Percentiles rank a stretch among this genome's conserved stretches.
These are phyloP conservation scores for Urechis unicinctus DNA, from an alignment of 2,888 invertebrate genomes.

Conservation along the genomic window DNA sequence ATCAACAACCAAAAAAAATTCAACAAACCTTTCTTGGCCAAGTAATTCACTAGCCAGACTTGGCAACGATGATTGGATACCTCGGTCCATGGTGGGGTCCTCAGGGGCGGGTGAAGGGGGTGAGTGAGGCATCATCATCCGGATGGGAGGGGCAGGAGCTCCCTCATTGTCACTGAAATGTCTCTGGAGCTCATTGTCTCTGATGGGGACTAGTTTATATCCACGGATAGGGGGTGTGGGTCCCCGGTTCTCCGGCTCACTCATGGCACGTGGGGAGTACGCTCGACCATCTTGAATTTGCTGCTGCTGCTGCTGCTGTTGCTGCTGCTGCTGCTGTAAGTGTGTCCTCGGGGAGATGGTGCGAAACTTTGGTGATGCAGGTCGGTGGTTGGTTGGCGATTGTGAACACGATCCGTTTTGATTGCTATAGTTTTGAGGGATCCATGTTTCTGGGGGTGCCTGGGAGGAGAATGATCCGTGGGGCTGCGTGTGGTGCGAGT, in stretches of 20 bases:
- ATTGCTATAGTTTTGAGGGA: not conserved
- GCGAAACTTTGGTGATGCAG: constrained; percentile 3
- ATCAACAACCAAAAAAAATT: not conserved
- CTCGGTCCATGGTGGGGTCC: constrained; percentile 50
- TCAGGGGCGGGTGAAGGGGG: constrained; percentile 25
- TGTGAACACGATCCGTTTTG: no score
- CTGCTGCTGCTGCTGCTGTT: not conserved
- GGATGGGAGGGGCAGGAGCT: constrained; percentile 20
- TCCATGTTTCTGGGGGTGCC: not conserved
- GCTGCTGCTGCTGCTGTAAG: constrained; percentile 2
- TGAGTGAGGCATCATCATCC: constrained; percentile 17
- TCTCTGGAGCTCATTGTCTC: constrained; percentile 12
- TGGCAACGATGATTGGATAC: constrained; percentile 30
- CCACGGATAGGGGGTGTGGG: constrained; percentile 23
- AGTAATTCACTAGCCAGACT: constrained; percentile 5
- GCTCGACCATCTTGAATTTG: constrained; percentile 2
- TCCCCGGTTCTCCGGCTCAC: constrained; percentile 26
- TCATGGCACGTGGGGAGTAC: constrained; percentile 19
- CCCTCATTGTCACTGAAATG: constrained; percentile 25
- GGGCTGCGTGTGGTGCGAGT: no score
- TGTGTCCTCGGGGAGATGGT: constrained; percentile 15
- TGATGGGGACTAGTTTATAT: constrained; percentile 21
- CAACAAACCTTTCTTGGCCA: not conserved
- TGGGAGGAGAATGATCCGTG: not conserved
- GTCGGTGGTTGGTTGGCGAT: not conserved